A percentile compares a stretch with the other conserved stretches of the same genome.
These are phyloP conservation scores for Pardosa pseudoannulata DNA, from an alignment of 2,888 invertebrate genomes.

Conservation along the genomic window DNA sequence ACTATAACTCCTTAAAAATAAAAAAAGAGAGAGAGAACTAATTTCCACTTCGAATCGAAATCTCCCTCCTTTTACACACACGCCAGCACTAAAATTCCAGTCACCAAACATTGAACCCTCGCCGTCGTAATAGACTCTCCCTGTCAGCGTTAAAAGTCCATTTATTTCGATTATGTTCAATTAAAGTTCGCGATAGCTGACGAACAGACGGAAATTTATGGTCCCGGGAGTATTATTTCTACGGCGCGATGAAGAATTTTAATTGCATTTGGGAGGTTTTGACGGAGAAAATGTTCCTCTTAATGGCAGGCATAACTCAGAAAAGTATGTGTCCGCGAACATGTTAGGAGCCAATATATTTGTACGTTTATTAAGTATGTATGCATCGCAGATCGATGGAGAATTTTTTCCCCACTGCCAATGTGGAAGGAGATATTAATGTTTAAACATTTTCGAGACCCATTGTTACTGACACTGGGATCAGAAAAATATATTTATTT, in stretches of 20 bases:
- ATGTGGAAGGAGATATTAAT: too few species aligned
- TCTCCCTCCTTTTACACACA: background rate
- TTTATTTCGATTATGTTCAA: slow-evolving; percentile 70
- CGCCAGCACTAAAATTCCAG: slow-evolving; percentile 30
- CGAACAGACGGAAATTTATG: slow-evolving; percentile 59
- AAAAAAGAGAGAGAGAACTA: background rate
- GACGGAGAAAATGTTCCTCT: slow-evolving; percentile 46
- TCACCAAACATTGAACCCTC: background rate
- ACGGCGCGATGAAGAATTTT: slow-evolving; percentile 61
- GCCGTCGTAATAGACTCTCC: background rate
- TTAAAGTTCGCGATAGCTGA: slow-evolving; percentile 54
- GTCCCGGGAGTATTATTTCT: slow-evolving; percentile 60
- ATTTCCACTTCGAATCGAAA: background rate
- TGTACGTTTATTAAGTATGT: slow-evolving; percentile 10
- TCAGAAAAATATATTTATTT: too few species aligned
- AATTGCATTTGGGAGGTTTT: slow-evolving; percentile 53
- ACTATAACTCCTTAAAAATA: background rate
- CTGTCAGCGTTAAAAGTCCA: slow-evolving; percentile 43
- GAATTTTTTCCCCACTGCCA: background rate
- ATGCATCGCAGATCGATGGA: background rate
- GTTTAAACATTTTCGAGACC: too few species aligned
- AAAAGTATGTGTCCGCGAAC: slow-evolving; percentile 40
- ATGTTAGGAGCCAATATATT: slow-evolving; percentile 21
- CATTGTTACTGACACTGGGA: too few species aligned
- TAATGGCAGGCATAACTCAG: slow-evolving; percentile 61